Conservation (phyloP, 2,888 invertebrate species). For the Andrena praecox region DNA sequence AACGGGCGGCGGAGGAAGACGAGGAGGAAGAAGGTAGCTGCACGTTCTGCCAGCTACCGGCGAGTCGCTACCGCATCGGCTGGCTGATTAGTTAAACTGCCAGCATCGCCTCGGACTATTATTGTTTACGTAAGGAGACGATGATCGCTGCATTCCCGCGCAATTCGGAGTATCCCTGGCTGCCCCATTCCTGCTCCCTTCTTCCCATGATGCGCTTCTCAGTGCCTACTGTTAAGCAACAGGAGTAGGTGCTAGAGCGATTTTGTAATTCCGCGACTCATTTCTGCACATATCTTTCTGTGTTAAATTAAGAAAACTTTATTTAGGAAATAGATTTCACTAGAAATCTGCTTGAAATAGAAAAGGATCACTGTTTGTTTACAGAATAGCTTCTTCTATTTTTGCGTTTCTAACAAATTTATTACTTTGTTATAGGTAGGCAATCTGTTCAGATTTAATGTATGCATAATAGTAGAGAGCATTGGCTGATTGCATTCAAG, state of each 20-base stretch:
- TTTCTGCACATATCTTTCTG: neutral
- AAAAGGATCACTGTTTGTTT: too few relatives aligned
- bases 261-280: neutral
- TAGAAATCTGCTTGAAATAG: too few relatives aligned
- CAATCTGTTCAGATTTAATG: too few relatives aligned
- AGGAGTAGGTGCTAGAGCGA: neutral
- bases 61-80: constrained; percentile 24
- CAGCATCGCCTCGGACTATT: constrained; percentile 41
- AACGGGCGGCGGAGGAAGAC: constrained; percentile 51
- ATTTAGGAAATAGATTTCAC: too few relatives aligned
- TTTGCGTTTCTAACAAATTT: too few relatives aligned
- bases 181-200: neutral
- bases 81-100: constrained; percentile 39
- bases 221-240: neutral
- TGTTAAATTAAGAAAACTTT: neutral
- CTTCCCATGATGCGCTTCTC: neutral
- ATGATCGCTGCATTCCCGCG: constrained; percentile 3
- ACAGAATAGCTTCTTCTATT: too few relatives aligned
- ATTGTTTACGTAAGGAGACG: constrained; percentile 56
- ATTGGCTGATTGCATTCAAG: too few relatives aligned
- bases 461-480: too few relatives aligned
- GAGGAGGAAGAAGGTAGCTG: constrained; percentile 55
- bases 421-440: too few relatives aligned
- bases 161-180: constrained; percentile 15
- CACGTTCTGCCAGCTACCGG: constrained; percentile 49